These are phyloP conservation scores for Chionis minor DNA, from an alignment of 2,113 vertebrate genomes.

Conservation along the genomic window DNA sequence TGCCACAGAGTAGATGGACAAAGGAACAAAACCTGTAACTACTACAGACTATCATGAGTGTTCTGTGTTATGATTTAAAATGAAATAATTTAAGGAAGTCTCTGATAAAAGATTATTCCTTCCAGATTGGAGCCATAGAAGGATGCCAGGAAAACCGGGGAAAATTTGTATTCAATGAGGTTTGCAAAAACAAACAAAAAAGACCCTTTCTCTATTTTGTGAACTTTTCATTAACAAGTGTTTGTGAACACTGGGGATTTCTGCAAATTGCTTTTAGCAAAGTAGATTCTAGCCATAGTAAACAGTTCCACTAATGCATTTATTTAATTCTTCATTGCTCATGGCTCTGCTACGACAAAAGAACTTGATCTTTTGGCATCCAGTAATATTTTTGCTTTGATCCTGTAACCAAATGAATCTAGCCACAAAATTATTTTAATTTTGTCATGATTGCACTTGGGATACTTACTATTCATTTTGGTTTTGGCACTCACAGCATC, in stretches of 20 bases:
- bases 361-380: neutral
- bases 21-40: neutral
- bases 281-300: neutral
- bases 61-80: neutral
- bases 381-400: constrained; percentile 6
- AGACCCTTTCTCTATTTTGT: neutral
- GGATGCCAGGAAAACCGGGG: neutral
- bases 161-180: neutral
- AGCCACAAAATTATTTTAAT: neutral
- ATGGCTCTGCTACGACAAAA: neutral
- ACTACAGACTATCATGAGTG: neutral
- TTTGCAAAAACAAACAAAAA: neutral
- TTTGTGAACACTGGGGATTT: neutral
- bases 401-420: neutral
- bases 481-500: neutral
- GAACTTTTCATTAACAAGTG: neutral
- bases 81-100: neutral
- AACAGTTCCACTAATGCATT: neutral
- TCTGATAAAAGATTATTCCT: neutral
- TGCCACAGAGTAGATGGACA: neutral
- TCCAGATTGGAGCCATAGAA: neutral
- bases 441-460: neutral
- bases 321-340: neutral
- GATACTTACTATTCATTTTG: neutral
- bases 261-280: neutral